A percentile compares a stretch with the other conserved stretches of the same genome.
Conservation (phyloP, 2,113 vertebrate species). For the Epinephelus fuscoguttatus region DNA sequence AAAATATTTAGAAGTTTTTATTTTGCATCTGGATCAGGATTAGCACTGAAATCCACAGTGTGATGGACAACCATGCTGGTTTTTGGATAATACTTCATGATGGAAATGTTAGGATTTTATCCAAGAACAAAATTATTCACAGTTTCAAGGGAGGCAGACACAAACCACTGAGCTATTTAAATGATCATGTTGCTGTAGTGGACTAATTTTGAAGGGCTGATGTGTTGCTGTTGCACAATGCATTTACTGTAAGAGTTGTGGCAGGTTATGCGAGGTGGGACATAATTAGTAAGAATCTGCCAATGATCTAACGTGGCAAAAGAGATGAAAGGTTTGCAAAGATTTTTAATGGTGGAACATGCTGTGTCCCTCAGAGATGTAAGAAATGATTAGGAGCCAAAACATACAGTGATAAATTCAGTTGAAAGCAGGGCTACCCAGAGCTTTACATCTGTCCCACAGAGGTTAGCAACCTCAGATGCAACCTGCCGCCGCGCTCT, state of each 20-base stretch:
- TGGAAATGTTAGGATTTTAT: neutral
- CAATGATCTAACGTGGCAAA: neutral
- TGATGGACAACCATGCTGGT: neutral
- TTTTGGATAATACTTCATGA: neutral
- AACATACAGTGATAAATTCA: neutral
- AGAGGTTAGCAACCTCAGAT: too few relatives aligned
- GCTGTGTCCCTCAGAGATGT: too few relatives aligned
- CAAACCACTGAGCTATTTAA: neutral
- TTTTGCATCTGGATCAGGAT: constrained; percentile 19
- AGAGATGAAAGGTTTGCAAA: neutral
- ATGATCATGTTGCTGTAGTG: neutral
- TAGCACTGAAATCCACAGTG: neutral
- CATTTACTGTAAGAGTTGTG: neutral
- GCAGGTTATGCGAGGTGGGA: neutral
- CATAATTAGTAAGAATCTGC: neutral
- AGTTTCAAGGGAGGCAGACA: neutral
- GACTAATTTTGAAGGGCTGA: neutral
- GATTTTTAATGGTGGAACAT: neutral
- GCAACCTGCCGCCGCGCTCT: too few relatives aligned
- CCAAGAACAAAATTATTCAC: too few relatives aligned
- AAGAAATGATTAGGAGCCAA: neutral
- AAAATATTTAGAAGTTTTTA: constrained; percentile 18
- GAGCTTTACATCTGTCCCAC: too few relatives aligned
- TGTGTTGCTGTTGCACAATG: neutral
- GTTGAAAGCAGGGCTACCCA: neutral